Base-by-base conservation (phyloP, 2,888 invertebrate species). In the Pyrgus malvae region DNA sequence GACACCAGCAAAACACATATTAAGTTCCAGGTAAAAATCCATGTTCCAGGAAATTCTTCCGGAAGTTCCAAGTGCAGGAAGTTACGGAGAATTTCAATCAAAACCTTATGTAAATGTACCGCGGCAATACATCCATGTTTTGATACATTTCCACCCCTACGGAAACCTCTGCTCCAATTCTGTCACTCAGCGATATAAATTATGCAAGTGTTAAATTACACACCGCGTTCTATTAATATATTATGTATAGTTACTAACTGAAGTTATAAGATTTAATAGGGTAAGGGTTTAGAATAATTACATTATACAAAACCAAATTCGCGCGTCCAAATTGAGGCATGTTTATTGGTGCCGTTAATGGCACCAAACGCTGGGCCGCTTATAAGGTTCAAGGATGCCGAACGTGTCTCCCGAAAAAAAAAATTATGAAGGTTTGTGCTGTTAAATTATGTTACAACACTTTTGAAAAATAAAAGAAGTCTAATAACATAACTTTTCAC, bases 111-210 rank as follows among this genome's bases (percentile, higher is more conserved):
- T 33, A 12, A n/a, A 35, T 11, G 4, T 35, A 35, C 16, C 2
- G 5, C 12, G 9, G 35, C 9, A 35, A 35, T 35, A 35, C 35
- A 35, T 16, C 16, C 14, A 17, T 37, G 16, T 37, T 37, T 37
- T n/a, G 37, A 37, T n/a, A 37, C 37, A 37, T 37, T 16, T 5
- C 37, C 16, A n/a, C 37, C 16, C 14, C 7, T 16, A 19, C 19
- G 37, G 19, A 5, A 19, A 19, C 40, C 11, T 16, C 40, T 8
- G 40, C 12, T 21, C 21, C 8, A 19, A 12, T 23, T 40, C 11
- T 19, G 23, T 40, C 40, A 40, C 40, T 40, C 40, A 40, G 23
- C 40, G 40, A 40, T 40, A 40, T 40, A 19, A 40, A 40, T 40
- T 40, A 40, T 40, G 40, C 40, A 21, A 19, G 40, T 40, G 40